These are phyloP conservation scores for Listronotus oregonensis DNA, from an alignment of 1,140 invertebrate genomes.

Conservation along the genomic window DNA sequence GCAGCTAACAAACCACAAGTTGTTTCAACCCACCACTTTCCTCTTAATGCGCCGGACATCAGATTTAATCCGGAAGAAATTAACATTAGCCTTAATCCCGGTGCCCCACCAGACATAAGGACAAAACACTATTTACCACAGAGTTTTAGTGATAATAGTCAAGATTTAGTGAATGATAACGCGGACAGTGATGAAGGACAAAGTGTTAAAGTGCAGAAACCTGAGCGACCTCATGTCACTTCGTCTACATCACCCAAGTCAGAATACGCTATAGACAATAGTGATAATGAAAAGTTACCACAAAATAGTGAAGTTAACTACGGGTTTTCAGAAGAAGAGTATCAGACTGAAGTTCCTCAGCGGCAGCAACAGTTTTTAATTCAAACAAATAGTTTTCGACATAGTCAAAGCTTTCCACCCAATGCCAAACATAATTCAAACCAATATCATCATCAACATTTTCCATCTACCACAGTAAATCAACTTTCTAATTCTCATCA, in stretches of 20 bases:
- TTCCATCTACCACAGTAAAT: slow-evolving; percentile 31
- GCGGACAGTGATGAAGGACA: slow-evolving; percentile 25
- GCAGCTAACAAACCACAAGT: slow-evolving; percentile 32
- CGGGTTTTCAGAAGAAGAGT: slow-evolving; percentile 12
- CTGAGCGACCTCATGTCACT: not conserved
- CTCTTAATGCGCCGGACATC: slow-evolving; percentile 49
- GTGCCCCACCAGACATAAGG: slow-evolving; percentile 47
- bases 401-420: slow-evolving; percentile 31
- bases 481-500: slow-evolving; percentile 10
- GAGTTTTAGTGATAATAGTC: slow-evolving; percentile 45
- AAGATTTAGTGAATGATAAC: slow-evolving; percentile 30
- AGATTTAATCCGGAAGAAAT: slow-evolving; percentile 54
- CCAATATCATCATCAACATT: slow-evolving; percentile 27
- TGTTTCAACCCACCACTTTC: slow-evolving; percentile 45
- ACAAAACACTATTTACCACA: slow-evolving; percentile 47
- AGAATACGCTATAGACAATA: slow-evolving; percentile 13
- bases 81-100: slow-evolving; percentile 51
- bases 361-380: slow-evolving; percentile 26
- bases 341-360: slow-evolving; percentile 1
- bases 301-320: slow-evolving; percentile 23
- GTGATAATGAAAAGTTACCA: slow-evolving; percentile 23
- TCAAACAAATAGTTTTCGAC: slow-evolving; percentile 32
- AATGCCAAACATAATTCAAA: slow-evolving; percentile 10
- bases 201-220: slow-evolving; percentile 11
- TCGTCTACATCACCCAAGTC: slow-evolving; percentile 17